A percentile compares a stretch with the other conserved stretches of the same genome.
Conservation (phyloP, 2,888 invertebrate genomes). For the Pimpla rufipes region DNA sequence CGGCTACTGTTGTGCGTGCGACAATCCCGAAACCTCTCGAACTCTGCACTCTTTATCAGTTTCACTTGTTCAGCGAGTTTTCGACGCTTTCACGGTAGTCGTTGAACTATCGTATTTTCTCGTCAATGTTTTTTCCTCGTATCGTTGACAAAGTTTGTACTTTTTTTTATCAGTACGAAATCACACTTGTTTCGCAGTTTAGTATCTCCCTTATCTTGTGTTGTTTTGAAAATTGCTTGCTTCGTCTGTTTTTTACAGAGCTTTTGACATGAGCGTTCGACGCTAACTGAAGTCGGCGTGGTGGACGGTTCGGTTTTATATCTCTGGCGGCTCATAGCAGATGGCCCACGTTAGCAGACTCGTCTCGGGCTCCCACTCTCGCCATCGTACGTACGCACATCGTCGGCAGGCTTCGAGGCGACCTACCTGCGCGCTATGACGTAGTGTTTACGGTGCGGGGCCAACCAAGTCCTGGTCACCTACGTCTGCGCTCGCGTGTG, state of each 20-base stretch:
- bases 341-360: slow-evolving; percentile 65
- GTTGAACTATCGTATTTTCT: slow-evolving; percentile 8
- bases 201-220: background rate
- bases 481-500: background rate
- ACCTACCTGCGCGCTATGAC: slow-evolving; percentile 68
- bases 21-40: slow-evolving; percentile 26
- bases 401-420: slow-evolving; percentile 49
- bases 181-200: background rate
- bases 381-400: slow-evolving; percentile 40
- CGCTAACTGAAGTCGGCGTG: slow-evolving; percentile 67
- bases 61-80: slow-evolving; percentile 50
- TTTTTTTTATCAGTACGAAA: background rate
- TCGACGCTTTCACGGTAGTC: slow-evolving; percentile 24
- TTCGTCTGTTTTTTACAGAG: background rate
- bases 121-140: background rate
- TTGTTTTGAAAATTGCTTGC: background rate
- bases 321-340: slow-evolving; percentile 57
- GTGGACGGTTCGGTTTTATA: slow-evolving; percentile 72
- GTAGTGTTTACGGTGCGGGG: slow-evolving; percentile 66
- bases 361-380: slow-evolving; percentile 50
- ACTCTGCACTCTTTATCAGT: slow-evolving; percentile 37
- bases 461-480: slow-evolving; percentile 46
- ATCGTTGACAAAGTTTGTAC: background rate
- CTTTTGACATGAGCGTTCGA: slow-evolving; percentile 60
- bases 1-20: slow-evolving; percentile 45